A percentile compares a stretch with the other conserved stretches of the same genome.
phyloP scores from a whole-genome alignment of 2,113 vertebrate genomes.

The Sakesphorus luctuosus region DNA sequence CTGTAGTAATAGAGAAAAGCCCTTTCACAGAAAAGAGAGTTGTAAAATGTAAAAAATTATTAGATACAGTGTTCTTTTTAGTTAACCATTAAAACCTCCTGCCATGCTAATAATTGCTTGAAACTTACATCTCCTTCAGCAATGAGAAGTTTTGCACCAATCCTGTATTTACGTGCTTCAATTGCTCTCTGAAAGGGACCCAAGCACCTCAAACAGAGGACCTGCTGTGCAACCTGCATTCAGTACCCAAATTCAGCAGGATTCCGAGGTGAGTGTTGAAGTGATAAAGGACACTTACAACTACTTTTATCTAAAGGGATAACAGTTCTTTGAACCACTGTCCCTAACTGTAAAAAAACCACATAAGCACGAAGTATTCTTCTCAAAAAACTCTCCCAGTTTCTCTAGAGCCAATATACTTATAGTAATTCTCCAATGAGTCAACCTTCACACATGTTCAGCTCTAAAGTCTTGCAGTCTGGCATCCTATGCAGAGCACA shows the following conservation, averaged over 20 bases:
- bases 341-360: not conserved
- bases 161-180: not conserved
- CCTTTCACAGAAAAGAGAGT: not conserved
- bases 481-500: not conserved
- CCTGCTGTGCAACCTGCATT: not conserved
- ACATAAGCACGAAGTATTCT: not conserved
- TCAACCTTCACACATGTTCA: not conserved
- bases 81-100: not conserved
- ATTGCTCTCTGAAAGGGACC: not conserved
- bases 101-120: not conserved
- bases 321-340: not conserved
- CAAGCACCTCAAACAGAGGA: not conserved
- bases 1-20: not conserved
- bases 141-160: not conserved
- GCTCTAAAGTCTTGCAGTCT: not conserved
- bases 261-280: not conserved
- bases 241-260: not conserved
- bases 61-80: not conserved
- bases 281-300: not conserved
- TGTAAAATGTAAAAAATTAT: not conserved
- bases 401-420: not conserved
- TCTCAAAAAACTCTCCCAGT: not conserved
- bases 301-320: not conserved
- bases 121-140: not conserved
- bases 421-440: not conserved